Base-by-base conservation (phyloP, 2,888 invertebrate genomes). In the Xanthostigma xanthostigma region DNA sequence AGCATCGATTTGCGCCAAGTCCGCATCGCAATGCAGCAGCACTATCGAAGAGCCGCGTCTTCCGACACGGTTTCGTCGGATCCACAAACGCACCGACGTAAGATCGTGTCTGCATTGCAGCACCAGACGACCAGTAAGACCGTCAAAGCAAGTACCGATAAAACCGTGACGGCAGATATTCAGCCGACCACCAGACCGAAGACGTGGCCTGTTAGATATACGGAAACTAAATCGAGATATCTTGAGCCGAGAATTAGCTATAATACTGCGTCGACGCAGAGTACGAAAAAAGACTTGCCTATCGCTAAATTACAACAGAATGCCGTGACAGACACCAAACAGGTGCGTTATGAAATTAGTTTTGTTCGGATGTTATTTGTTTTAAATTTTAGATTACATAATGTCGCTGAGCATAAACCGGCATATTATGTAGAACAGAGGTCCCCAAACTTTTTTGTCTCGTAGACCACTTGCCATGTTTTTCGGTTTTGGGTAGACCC, bases 201-300 rank as follows among this genome's bases (percentile, higher is more conserved):
- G 27, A 27, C 27, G 6, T 27, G 27, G 27, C 27, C 27, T 6
- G 62, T 46, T 59, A 62, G 43, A 60, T 60, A 8, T 66, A 56
- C 14, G 62, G 59, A 49, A 64, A 56, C 67, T 55, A 77, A 78
- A 52, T 75, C 83, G 1, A 69, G 81, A 17, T 81, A 81, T 56
- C 61, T 81, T 55, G 79, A 81, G 55, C 77, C 79, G 3, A 69
- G 72, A 27, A 62, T 51, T 41, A 61, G 27, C 6, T 27, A 27
- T 54, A 55, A 63, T 14, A 53, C 64, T 2, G 69, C 67, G 35
- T 72, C 70, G 48, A 58, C 70, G 14, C 62, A 66, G 14, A 67
- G 70, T 39, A 71, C 70, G 53, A 67, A 72, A 60, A 66, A 73
- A 6, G 27, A 27, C 27, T 27, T 27, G 27, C 27, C 3, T 27